Evolutionary conservation across 2,888 invertebrate genomes (phyloP), one percentile per base, ranked within the genome.

Genomic region (Agrochola lychnidis): DNA sequence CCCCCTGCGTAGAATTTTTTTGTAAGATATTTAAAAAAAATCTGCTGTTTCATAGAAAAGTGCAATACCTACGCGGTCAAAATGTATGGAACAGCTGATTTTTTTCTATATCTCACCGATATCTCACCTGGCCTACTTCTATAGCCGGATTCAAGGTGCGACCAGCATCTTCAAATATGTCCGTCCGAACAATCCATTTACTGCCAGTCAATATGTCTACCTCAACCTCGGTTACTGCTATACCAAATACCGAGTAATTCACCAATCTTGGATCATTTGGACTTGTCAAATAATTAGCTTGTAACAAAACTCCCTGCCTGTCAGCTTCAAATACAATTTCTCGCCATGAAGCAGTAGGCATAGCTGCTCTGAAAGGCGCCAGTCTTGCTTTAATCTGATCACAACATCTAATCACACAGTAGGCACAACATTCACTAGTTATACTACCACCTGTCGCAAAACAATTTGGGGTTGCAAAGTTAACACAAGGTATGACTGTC

Each of bases 101-200:
- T n/a, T n/a, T n/a, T n/a, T n/a, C n/a, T n/a, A n/a, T n/a, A n/a
- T n/a, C n/a, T n/a, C n/a, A n/a, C n/a, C n/a, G n/a, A n/a, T 59
- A 48, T 57, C 79, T 86, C 84, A 96, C 97, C 95, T 98, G 98
- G 2, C 98, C 98, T 70, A 98, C 93, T 90, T 98, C 98, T 70
- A 98, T 94, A 78, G 97, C 95, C 53, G 98, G 98, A 93, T 97
- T 98, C 81, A 98, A 92, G 91, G 98, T 98, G 79, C 97, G 96
- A 7, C 98, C 98, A 10, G 97, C 97, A 90, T 98, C 98, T 93
- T 91, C 91, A 53, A 92, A 88, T 72, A 93, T 71, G 85, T 93
- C 93, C 61, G 90, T 89, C 57, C 92, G 86, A 42, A 91, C 88
- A 69, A 91, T 90, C 91, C 91, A 91, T 80, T 92, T 92, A 56